These are phyloP conservation scores for Pterocles burchelli DNA, from an alignment of 2,113 vertebrate genomes.

Conservation along the genomic window DNA sequence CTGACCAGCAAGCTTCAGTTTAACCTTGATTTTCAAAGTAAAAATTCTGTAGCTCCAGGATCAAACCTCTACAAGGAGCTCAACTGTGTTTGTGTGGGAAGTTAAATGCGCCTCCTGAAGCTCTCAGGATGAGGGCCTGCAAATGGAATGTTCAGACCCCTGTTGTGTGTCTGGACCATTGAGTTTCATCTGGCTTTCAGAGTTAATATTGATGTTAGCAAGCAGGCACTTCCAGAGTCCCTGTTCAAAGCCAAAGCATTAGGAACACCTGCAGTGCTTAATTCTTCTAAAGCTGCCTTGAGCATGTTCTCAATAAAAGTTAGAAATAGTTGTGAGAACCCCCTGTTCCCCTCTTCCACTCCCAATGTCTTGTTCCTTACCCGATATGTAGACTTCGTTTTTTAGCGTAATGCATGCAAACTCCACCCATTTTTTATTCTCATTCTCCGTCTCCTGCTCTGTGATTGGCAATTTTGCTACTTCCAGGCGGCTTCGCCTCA, in stretches of 20 bases:
- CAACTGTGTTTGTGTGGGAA: background rate
- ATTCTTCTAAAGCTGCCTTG: background rate
- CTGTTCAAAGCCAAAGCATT: background rate
- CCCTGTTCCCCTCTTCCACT: background rate
- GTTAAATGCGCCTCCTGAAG: background rate
- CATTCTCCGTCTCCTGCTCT: constrained; percentile 85
- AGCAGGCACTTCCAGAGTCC: background rate
- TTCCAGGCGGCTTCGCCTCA: constrained; percentile 94
- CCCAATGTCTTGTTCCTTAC: constrained; percentile 70
- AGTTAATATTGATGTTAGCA: background rate
- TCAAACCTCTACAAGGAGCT: background rate
- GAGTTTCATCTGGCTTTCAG: background rate
- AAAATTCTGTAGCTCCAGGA: background rate
- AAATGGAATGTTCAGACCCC: background rate
- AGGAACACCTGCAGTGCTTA: background rate
- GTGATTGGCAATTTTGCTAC: constrained; percentile 91
- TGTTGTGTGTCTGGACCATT: background rate
- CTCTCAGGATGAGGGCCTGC: background rate
- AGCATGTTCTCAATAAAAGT: background rate
- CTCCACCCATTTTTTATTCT: constrained; percentile 96
- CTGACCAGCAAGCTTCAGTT: background rate
- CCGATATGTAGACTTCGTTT: constrained; percentile 98
- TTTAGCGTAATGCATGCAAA: constrained; percentile 94
- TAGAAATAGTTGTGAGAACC: background rate
- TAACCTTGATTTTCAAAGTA: background rate